Evolutionary conservation across 2,888 invertebrate species (phyloP).

Genomic region (Leucophenga montana): DNA sequence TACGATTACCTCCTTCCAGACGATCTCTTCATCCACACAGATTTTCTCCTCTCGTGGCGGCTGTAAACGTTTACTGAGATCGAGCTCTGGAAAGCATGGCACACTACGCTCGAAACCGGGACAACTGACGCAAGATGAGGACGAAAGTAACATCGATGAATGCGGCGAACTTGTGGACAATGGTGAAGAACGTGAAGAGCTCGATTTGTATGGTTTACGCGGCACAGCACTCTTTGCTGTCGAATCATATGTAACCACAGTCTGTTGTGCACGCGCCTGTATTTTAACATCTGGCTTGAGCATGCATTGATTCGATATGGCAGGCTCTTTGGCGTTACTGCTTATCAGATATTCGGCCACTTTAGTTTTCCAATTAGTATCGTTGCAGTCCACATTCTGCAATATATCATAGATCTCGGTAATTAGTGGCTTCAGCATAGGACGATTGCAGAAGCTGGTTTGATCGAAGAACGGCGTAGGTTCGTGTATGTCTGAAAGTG

Average conservation of each 20-base stretch:
- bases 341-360: conserved; percentile 56
- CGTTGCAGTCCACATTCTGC: conserved; percentile 47
- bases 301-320: conserved; percentile 56
- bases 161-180: conserved; percentile 48
- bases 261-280: conserved; percentile 58
- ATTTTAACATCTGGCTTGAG: conserved; percentile 35
- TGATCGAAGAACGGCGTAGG: conserved; percentile 76
- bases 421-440: conserved; percentile 53
- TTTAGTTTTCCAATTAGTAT: conserved; percentile 57
- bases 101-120: conserved; percentile 51
- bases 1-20: conserved; percentile 55
- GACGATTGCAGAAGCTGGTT: conserved; percentile 50
- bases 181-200: conserved; percentile 29
- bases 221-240: conserved; percentile 35
- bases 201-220: conserved; percentile 36
- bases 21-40: conserved; percentile 52
- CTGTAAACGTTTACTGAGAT: conserved; percentile 49
- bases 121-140: conserved; percentile 59
- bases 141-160: conserved; percentile 55
- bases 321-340: conserved; percentile 54
- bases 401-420: conserved; percentile 55
- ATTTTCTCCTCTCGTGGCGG: conserved; percentile 48
- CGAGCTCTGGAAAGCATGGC: conserved; percentile 48
- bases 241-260: conserved; percentile 42
- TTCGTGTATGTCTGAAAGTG: conserved; percentile 82